Conservation (phyloP, 2,888 invertebrate species). For the Agriotes lineatus region DNA sequence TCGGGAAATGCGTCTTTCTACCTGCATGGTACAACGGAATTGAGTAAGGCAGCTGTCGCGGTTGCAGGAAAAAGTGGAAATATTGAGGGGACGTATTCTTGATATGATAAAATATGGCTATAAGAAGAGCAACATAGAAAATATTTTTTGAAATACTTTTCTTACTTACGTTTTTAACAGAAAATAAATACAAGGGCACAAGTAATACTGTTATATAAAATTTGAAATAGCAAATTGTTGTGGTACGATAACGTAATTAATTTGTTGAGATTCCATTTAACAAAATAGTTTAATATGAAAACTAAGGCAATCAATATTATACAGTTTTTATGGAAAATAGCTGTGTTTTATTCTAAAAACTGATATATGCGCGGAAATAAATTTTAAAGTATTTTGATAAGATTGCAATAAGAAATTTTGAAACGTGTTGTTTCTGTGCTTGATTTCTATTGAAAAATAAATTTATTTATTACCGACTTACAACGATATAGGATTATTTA, state of each 20-base stretch:
- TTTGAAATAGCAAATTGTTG: slow-evolving; percentile 60
- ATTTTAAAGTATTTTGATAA: slow-evolving; percentile 65
- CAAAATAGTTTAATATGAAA: slow-evolving; percentile 54
- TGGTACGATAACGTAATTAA: slow-evolving; percentile 57
- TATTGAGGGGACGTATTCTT: slow-evolving; percentile 43
- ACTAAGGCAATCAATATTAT: slow-evolving; percentile 64
- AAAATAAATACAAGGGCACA: slow-evolving; percentile 66
- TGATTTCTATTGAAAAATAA: slow-evolving; percentile 46
- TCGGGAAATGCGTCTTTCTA: slow-evolving; percentile 34
- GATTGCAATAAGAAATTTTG: slow-evolving; percentile 63
- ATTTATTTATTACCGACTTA: slow-evolving; percentile 48
- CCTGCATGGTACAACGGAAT: slow-evolving; percentile 40
- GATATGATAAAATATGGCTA: slow-evolving; percentile 46
- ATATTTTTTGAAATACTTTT: slow-evolving; percentile 49
- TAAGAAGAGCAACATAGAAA: slow-evolving; percentile 47
- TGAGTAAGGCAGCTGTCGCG: slow-evolving; percentile 30
- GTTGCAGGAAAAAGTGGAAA: slow-evolving; percentile 17
- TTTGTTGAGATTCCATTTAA: slow-evolving; percentile 61
- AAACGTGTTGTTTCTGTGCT: slow-evolving; percentile 47
- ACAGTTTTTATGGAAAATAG: slow-evolving; percentile 62
- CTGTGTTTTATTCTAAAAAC: slow-evolving; percentile 64
- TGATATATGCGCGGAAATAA: slow-evolving; percentile 58
- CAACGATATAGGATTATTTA: slow-evolving; percentile 48
- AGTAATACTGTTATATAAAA: slow-evolving; percentile 62
- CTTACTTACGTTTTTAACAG: slow-evolving; percentile 47